These are phyloP conservation scores for Notarius lentiginosus DNA, from an alignment of 2,113 vertebrate genomes.

Conservation along the genomic window DNA sequence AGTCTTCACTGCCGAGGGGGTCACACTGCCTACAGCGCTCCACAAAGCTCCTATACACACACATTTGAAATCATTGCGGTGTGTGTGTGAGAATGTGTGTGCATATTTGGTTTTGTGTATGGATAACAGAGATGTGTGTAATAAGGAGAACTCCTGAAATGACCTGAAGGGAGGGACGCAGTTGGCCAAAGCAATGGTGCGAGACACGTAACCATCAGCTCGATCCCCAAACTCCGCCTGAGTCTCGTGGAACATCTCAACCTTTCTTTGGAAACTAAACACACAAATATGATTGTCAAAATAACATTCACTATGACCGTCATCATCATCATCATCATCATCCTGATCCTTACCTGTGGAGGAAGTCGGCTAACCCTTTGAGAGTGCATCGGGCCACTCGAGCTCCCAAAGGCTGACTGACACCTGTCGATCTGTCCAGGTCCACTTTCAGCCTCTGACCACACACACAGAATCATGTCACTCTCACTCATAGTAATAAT, in stretches of 20 bases:
- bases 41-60: constrained; percentile 72
- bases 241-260: constrained; percentile 83
- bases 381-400: constrained; percentile 85
- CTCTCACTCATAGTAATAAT: background rate
- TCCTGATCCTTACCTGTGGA: constrained; percentile 77
- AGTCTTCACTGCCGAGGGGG: constrained; percentile 77
- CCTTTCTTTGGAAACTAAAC: constrained; percentile 85
- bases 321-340: background rate
- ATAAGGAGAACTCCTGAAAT: background rate
- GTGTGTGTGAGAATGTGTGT: background rate
- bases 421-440: constrained; percentile 81
- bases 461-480: background rate
- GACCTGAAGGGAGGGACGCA: constrained; percentile 84
- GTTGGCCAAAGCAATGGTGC: constrained; percentile 84
- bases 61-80: background rate
- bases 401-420: constrained; percentile 82
- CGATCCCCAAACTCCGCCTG: constrained; percentile 70
- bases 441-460: constrained; percentile 84
- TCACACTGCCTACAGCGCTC: constrained; percentile 82
- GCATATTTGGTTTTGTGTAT: background rate
- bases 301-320: background rate
- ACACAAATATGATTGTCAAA: background rate
- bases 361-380: constrained; percentile 81
- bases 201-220: constrained; percentile 72
- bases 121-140: background rate